phyloP scores from a whole-genome alignment of 2,888 invertebrate genomes.

The Rhimphoctona megacephalus region DNA sequence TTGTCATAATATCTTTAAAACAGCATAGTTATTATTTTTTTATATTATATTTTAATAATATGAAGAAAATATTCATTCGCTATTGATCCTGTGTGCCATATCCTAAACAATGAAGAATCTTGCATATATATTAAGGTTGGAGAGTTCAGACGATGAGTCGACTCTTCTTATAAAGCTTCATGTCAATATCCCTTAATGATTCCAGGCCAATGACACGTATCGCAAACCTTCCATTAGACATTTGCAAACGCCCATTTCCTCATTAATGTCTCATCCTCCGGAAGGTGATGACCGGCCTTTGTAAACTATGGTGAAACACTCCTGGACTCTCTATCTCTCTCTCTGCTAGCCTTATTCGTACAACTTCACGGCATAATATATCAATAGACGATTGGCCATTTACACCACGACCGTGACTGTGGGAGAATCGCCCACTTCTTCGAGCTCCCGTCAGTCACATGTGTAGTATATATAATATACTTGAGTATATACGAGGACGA shows the following conservation, averaged over 20 bases:
- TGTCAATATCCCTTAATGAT: constrained; percentile 70
- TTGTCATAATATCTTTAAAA: not conserved
- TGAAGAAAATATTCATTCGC: not conserved
- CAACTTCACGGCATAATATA: constrained; percentile 68
- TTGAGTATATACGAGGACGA: not conserved
- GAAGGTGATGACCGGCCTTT: constrained; percentile 57
- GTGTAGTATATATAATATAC: not conserved
- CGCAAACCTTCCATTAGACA: constrained; percentile 44
- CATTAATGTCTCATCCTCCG: constrained; percentile 72
- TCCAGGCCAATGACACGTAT: constrained; percentile 59
- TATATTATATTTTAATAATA: not conserved
- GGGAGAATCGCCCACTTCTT: constrained; percentile 71
- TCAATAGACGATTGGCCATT: constrained; percentile 70
- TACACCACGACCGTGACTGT: constrained; percentile 68
- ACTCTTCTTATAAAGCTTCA: constrained; percentile 41
- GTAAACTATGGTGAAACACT: constrained; percentile 27
- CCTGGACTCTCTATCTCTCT: constrained; percentile 7
- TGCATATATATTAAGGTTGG: constrained; percentile 17
- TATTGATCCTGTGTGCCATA: not conserved
- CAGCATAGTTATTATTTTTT: too few relatives aligned
- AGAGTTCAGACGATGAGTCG: constrained; percentile 59
- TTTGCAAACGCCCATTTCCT: constrained; percentile 68
- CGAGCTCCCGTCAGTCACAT: constrained; percentile 43
- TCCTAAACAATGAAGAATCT: constrained; percentile 57
- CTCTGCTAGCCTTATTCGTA: constrained; percentile 69